Base-by-base conservation (phyloP, 2,888 invertebrate genomes). In the Cataglyphis livida region DNA sequence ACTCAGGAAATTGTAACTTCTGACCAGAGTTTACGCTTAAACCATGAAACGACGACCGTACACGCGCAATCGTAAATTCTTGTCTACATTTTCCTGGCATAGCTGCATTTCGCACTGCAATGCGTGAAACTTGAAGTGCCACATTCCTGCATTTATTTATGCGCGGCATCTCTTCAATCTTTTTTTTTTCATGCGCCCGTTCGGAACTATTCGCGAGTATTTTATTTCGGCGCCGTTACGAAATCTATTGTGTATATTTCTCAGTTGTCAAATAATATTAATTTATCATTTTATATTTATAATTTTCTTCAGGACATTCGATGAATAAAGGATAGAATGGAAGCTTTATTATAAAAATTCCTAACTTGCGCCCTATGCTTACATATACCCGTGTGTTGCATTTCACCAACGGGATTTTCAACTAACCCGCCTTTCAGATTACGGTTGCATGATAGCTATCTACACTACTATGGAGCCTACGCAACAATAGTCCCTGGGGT, bases 401-500 rank as follows among this genome's bases (percentile, higher is more conserved):
- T 41, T 62, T 44, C 10, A 59, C 5, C 57, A 44, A 68, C 59
- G 38, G 70, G 71, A 48, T 21, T 38, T 70, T 71, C 38, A 44
- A 48, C 15, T 35, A 78, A 65, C 79, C 83, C 84, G 82, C 84
- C 84, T 84, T 85, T 71, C 86, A 84, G 87, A 83, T 86, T 86
- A 90, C 82, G 85, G 88, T 91, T 91, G 88, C 91, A 89, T 87
- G 90, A 88, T 85, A 86, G 90, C 88, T 86, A 88, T 83, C 87
- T 81, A 78, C 48, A 48, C 87, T 83, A 85, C 86, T 88, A 83
- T 83, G 85, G 83, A 87, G 82, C 79, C 85, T 88, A 81, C 83
- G 44, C 78, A 85, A 91, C 91, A 92, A 93, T 92, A 88, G 91
- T 85, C 88, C 91, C 90, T 89, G 83, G 92, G 92, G 93, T 92